Conservation (phyloP, 2,113 vertebrate genomes). For the Cichladusa arquata region DNA sequence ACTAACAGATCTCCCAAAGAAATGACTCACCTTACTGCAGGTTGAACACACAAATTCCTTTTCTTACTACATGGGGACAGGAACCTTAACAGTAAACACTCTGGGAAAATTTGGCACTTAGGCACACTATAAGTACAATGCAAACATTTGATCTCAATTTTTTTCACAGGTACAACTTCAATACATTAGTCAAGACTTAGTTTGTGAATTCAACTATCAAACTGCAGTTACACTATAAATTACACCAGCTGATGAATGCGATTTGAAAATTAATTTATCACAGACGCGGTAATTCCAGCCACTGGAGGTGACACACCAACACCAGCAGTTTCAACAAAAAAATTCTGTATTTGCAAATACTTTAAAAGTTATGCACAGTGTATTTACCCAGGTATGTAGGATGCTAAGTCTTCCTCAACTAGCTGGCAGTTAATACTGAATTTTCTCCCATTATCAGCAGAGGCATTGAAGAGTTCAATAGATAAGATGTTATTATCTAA, state of each 20-base stretch:
- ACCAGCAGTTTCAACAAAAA: not conserved
- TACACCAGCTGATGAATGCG: not conserved
- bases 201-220: not conserved
- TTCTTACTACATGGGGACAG: not conserved
- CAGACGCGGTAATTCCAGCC: not conserved
- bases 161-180: not conserved
- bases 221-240: not conserved
- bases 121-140: rapidly evolving
- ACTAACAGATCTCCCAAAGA: not conserved
- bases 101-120: not conserved
- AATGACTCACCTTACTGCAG: not conserved
- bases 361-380: not conserved
- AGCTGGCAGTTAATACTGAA: slow-evolving; percentile 75
- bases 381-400: slow-evolving; percentile 71
- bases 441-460: slow-evolving; percentile 1
- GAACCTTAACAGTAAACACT: not conserved
- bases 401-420: slow-evolving; percentile 73
- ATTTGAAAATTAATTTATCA: not conserved
- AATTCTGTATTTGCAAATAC: not conserved
- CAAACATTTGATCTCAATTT: not conserved
- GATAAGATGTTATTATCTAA: slow-evolving; percentile 61
- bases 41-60: not conserved
- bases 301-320: not conserved
- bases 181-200: not conserved
- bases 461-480: slow-evolving; percentile 72